Percentiles rank a stretch among this genome's conserved stretches.
These are phyloP conservation scores for Diadumene lineata DNA, from an alignment of 92 coral and sea anemone genomes.

Conservation along the genomic window DNA sequence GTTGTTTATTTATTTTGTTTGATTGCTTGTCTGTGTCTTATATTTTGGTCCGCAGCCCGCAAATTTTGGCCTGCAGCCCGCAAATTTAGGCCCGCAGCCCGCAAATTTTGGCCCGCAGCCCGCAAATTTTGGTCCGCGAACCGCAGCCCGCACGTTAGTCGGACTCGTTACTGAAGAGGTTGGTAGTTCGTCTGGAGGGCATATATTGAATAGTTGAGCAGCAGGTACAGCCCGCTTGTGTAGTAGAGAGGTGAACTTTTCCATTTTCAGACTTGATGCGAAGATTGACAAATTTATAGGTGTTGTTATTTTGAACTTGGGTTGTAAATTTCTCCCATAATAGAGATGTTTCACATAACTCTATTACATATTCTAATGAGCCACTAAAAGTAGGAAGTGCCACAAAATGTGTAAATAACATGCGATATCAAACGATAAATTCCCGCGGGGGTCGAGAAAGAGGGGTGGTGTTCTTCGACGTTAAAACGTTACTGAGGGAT, in stretches of 20 bases:
- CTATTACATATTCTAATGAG: neutral
- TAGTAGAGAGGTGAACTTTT: constrained; percentile 2
- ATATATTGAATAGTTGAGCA: constrained; percentile 2
- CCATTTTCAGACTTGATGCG: constrained; percentile 17
- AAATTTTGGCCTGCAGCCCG: too few species aligned
- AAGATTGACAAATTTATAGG: constrained; percentile 16
- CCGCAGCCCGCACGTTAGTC: too few species aligned
- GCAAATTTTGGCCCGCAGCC: too few species aligned
- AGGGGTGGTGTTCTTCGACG: neutral
- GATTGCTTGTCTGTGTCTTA: too few species aligned
- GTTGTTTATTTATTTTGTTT: too few species aligned
- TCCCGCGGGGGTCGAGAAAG: too few species aligned
- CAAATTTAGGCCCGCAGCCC: too few species aligned
- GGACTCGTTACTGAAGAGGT: constrained; percentile 19
- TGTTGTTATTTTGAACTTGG: constrained; percentile 8
- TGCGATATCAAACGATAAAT: neutral
- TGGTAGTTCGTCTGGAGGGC: constrained; percentile 33
- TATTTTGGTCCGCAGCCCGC: too few species aligned
- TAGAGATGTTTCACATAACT: constrained; percentile 24
- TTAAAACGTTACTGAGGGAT: neutral
- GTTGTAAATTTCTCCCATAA: constrained; percentile 10
- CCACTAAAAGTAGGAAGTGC: constrained; percentile 1
- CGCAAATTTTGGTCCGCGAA: too few species aligned
- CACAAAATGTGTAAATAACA: constrained; percentile 25
- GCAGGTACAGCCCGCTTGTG: constrained; percentile 11